Evolutionary conservation across 2,113 vertebrate species (phyloP), one percentile per base, ranked within the genome.

Genomic region (Ginglymostoma cirratum): DNA sequence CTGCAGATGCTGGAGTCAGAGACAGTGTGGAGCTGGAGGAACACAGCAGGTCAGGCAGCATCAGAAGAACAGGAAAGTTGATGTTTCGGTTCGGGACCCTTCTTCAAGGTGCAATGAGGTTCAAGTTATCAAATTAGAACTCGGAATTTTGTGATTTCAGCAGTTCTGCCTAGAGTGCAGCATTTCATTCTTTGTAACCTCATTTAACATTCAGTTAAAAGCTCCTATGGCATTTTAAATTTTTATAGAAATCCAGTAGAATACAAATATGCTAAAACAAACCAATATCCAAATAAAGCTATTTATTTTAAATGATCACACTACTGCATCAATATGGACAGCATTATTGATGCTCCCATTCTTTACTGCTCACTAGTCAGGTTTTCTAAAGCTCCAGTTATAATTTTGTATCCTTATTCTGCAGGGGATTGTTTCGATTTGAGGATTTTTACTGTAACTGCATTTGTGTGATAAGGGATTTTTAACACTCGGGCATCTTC

Each of bases 361-460:
- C 96, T 96, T 97, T 96, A 96, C 97, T 80, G 90, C 96, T 97
- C 96, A 96, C 97, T 96, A 97, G 96, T 97, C 96, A 96, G 96
- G 97, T 72, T 95, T 72, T 72, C 24, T 27, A 95, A 95, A 95
- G 69, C 69, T 97, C 97, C 86, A 7, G 97, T 97, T 97, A 97
- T 96, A 96, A 97, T 97, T 97, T 97, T 97, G 95, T 96, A 97
- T 97, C 97, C 97, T 97, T 97, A 96, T 97, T 98, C 97, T 97
- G 97, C 97, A 97, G 96, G 98, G 97, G 97, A 97, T 96, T 96
- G 96, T 96, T 96, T 96, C 97, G 97, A 97, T 97, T 97, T 97
- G 97, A 97, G 97, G 97, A 97, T 97, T 97, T 96, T 95, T 97
- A 96, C 96, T 96, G 96, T 97, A 97, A 97, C 98, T 97, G 97